Evolutionary conservation across 37 sponge, comb jelly and placozoan genomes (phyloP).

Genomic region (Axinella damicornis): DNA sequence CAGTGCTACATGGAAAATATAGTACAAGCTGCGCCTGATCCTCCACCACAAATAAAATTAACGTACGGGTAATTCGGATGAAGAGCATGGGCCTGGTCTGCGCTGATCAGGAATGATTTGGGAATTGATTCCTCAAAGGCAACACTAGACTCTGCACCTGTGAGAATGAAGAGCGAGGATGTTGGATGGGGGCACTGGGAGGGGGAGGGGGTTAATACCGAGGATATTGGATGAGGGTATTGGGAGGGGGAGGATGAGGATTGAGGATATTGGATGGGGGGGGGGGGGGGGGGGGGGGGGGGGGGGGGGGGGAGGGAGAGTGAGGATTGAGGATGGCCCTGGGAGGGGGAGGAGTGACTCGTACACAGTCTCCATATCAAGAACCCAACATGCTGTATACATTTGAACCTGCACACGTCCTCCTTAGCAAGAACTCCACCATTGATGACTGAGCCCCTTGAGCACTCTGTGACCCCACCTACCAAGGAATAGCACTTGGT

Average conservation of each 20-base stretch:
- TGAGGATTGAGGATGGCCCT: too few species aligned
- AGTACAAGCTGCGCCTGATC: too few species aligned
- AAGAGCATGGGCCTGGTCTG: conserved; percentile 96
- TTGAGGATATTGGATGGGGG: background rate
- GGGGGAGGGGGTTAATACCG: background rate
- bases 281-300: background rate
- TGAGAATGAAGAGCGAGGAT: background rate
- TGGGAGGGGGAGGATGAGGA: background rate
- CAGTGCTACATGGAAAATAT: too few species aligned
- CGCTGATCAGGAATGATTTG: conserved; percentile 92
- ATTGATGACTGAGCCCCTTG: conserved; percentile 92
- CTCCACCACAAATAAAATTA: too few species aligned
- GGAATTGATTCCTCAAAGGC: conserved; percentile 87
- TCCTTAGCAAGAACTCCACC: conserved; percentile 74
- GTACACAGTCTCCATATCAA: too few species aligned
- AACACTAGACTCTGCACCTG: conserved; percentile 38
- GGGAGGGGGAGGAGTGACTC: too few species aligned
- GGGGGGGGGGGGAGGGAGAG: too few species aligned
- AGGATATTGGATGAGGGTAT: background rate
- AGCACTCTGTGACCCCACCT: conserved; percentile 91
- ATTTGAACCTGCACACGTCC: conserved; percentile 74
- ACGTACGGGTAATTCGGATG: conserved; percentile 95
- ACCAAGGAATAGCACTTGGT: background rate
- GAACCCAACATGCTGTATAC: too few species aligned
- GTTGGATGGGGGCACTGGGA: background rate